These are phyloP conservation scores for Aphelenchoides fujianensis DNA, from an alignment of 1,140 invertebrate species.

Conservation along the genomic window DNA sequence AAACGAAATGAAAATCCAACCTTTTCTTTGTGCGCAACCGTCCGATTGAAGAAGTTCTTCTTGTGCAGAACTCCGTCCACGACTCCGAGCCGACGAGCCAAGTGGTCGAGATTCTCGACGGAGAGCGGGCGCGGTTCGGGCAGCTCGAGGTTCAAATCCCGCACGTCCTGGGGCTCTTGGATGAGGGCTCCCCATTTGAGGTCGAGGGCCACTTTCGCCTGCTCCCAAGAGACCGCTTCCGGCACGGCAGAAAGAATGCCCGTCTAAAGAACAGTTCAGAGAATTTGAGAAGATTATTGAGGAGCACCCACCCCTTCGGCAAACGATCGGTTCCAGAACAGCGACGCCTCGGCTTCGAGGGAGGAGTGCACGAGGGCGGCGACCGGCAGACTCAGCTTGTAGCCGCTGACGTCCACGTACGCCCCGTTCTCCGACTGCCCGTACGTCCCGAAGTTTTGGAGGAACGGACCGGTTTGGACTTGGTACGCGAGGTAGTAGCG, in stretches of 20 bases:
- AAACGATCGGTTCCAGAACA: slow-evolving; percentile 37
- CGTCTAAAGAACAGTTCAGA: slow-evolving; percentile 14
- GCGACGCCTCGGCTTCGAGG: slow-evolving; percentile 30
- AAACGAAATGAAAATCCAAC: slow-evolving; percentile 8
- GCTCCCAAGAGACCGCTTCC: slow-evolving; percentile 26
- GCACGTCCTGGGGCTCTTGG: slow-evolving; percentile 34
- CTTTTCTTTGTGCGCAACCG: slow-evolving; percentile 30
- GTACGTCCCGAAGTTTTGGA: not conserved
- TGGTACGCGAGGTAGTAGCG: slow-evolving; percentile 32
- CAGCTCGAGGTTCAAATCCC: slow-evolving; percentile 26
- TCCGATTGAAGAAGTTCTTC: slow-evolving; percentile 35
- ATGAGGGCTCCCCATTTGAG: slow-evolving; percentile 29
- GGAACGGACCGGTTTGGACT: slow-evolving; percentile 20
- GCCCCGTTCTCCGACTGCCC: slow-evolving; percentile 4
- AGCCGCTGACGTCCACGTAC: slow-evolving; percentile 29
- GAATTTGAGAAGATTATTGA: not conserved
- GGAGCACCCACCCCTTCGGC: slow-evolving; percentile 24
- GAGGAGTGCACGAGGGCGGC: slow-evolving; percentile 35
- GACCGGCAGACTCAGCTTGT: slow-evolving; percentile 27
- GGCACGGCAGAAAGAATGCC: slow-evolving; percentile 33
- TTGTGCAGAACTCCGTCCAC: slow-evolving; percentile 22
- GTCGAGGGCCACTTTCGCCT: slow-evolving; percentile 22
- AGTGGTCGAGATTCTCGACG: slow-evolving; percentile 25
- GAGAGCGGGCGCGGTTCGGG: slow-evolving; percentile 22
- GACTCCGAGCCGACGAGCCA: slow-evolving; percentile 25